phyloP scores from a whole-genome alignment of 2,888 invertebrate genomes.

The Clanis bilineata region DNA sequence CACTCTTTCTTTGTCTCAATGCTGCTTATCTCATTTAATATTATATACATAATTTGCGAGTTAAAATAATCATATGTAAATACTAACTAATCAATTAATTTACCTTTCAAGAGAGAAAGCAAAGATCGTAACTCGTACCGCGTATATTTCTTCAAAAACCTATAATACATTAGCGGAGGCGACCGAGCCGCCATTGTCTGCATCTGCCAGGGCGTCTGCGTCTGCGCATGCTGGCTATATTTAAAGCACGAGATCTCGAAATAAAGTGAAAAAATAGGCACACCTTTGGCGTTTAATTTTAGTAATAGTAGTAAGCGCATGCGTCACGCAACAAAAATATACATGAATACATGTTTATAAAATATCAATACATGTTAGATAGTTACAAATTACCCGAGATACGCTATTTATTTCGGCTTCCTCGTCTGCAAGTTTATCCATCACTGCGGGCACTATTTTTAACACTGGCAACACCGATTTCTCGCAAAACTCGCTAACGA shows the following conservation, averaged over 20 bases:
- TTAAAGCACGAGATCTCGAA: slow-evolving; percentile 10
- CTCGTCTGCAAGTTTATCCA: slow-evolving; percentile 32
- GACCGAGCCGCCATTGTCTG: slow-evolving; percentile 8
- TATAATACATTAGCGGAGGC: slow-evolving; percentile 4
- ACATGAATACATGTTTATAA: slow-evolving; percentile 17
- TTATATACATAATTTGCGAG: no score
- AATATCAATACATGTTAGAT: slow-evolving; percentile 17
- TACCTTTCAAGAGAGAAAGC: not conserved
- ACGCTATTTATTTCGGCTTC: slow-evolving; percentile 28
- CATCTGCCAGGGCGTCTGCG: slow-evolving; percentile 6
- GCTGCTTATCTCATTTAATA: no score
- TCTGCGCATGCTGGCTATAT: slow-evolving; percentile 12
- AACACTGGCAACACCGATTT: slow-evolving; percentile 41
- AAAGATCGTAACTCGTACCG: slow-evolving; percentile 4
- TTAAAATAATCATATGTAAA: no score
- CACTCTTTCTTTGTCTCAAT: no score
- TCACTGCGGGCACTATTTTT: slow-evolving; percentile 40
- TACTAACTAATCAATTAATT: not conserved
- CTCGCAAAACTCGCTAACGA: slow-evolving; percentile 35
- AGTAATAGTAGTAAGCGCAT: slow-evolving; percentile 18
- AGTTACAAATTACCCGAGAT: slow-evolving; percentile 27
- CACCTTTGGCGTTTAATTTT: slow-evolving; percentile 18
- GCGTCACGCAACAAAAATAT: slow-evolving; percentile 17
- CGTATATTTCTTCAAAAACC: not conserved
- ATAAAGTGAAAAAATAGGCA: slow-evolving; percentile 19